Evolutionary conservation across 1,140 invertebrate genomes (phyloP), one percentile per base, ranked within the genome.

Genomic region (Battus philenor): DNA sequence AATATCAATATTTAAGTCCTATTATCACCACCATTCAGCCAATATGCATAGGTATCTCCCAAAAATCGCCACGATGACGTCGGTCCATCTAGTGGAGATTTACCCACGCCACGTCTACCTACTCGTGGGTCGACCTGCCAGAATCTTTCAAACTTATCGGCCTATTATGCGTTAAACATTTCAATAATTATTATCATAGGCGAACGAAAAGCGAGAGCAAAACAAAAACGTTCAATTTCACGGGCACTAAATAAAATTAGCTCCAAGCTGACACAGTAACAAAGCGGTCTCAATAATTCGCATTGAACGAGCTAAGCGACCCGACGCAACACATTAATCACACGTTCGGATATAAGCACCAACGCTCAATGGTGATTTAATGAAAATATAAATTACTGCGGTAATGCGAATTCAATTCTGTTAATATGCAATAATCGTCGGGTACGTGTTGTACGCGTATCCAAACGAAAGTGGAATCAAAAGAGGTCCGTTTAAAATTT

Each of bases 211-310:
- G 24, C 44, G 51, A 36, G 50, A 56, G 47, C 41, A 54, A 59
- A 72, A 75, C 67, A 65, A 62, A 61, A 47, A 53, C 56, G 68
- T 77, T 66, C 69, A 83, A 83, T 81, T 83, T 79, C 75, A 83
- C 59, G 77, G 69, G 16, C 64, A 74, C 63, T 83, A 83, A 79
- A 83, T 78, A 83, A 81, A 83, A 83, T 83, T 83, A 76, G 57
- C 75, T 64, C 50, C 60, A 50, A 50, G 55, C 65, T 61, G 76
- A 75, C 73, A 74, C 58, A 59, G 53, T 79, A 74, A 80, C 69
- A 73, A 76, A 80, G 76, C 68, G 68, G 36, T 68, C 65, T 70
- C 66, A 69, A 80, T 83, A 83, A 83, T 72, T 80, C 52, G 59
- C 61, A 41, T 39, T 44, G 56, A 76, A 80, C 64, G 62, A 76